Conservation (phyloP, 2,797 vertebrate genomes). For the Streptopelia turtur region DNA sequence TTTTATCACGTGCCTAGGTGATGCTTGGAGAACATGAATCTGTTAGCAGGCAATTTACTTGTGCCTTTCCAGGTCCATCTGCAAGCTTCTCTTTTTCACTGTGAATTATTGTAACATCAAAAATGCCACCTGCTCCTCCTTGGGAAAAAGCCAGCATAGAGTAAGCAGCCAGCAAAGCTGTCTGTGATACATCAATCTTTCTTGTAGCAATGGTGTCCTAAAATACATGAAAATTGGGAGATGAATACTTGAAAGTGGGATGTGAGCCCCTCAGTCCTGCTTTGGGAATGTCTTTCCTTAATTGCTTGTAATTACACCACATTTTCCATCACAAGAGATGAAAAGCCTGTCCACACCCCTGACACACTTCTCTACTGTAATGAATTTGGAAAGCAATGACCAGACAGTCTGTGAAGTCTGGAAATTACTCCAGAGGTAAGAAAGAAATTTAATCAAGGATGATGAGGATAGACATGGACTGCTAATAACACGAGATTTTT, state of each 20-base stretch:
- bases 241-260: background rate
- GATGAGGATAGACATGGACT: background rate
- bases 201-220: background rate
- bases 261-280: background rate
- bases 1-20: background rate
- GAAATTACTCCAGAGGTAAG: background rate
- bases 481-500: background rate
- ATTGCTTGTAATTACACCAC: background rate
- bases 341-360: background rate
- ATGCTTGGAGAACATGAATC: conserved; percentile 19
- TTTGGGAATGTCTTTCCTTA: background rate
- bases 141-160: conserved; percentile 13
- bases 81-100: conserved; percentile 2
- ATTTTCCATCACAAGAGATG: conserved; percentile 3
- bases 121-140: conserved; percentile 46
- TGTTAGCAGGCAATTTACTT: conserved; percentile 42
- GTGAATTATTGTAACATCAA: conserved; percentile 11
- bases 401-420: background rate
- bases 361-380: background rate
- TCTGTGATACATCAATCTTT: conserved; percentile 8
- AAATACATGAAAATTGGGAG: background rate
- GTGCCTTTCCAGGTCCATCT: background rate
- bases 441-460: background rate
- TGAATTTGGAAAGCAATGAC: background rate
- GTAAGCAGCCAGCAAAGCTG: background rate